A percentile compares a stretch with the other conserved stretches of the same genome.
Conservation (phyloP, 2,888 invertebrate genomes). For the Dynastes maya region DNA sequence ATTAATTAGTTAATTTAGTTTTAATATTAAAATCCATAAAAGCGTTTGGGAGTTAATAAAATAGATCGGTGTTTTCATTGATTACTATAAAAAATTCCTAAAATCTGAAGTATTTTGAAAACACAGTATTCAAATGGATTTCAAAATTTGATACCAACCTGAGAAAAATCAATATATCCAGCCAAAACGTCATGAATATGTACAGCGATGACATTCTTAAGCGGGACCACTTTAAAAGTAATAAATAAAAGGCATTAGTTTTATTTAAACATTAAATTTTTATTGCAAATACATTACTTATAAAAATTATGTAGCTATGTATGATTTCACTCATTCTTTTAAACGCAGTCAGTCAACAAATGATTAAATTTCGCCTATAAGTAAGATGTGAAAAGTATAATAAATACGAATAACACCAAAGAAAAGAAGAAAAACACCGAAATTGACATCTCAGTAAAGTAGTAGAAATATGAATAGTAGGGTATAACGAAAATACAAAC, state of each 20-base stretch:
- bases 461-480: slow-evolving; percentile 4
- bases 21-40: too few relatives aligned
- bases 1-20: neutral
- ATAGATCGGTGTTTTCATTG: too few relatives aligned
- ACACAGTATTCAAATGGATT: too few relatives aligned
- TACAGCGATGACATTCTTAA: too few relatives aligned
- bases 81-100: too few relatives aligned
- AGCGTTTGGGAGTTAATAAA: too few relatives aligned
- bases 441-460: slow-evolving; percentile 44
- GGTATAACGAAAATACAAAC: neutral
- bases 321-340: slow-evolving; percentile 56
- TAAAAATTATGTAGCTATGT: slow-evolving; percentile 61
- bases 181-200: too few relatives aligned
- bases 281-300: slow-evolving; percentile 62
- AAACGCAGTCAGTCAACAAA: slow-evolving; percentile 58
- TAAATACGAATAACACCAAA: slow-evolving; percentile 49
- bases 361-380: slow-evolving; percentile 52
- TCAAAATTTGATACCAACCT: too few relatives aligned
- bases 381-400: slow-evolving; percentile 50
- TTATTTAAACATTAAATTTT: slow-evolving; percentile 56
- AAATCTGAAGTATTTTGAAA: too few relatives aligned
- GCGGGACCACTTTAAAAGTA: too few relatives aligned
- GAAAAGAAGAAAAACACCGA: slow-evolving; percentile 24
- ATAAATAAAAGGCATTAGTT: neutral
- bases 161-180: too few relatives aligned